Conservation (phyloP, 2,797 vertebrate genomes). For the Silurus aristotelis region DNA sequence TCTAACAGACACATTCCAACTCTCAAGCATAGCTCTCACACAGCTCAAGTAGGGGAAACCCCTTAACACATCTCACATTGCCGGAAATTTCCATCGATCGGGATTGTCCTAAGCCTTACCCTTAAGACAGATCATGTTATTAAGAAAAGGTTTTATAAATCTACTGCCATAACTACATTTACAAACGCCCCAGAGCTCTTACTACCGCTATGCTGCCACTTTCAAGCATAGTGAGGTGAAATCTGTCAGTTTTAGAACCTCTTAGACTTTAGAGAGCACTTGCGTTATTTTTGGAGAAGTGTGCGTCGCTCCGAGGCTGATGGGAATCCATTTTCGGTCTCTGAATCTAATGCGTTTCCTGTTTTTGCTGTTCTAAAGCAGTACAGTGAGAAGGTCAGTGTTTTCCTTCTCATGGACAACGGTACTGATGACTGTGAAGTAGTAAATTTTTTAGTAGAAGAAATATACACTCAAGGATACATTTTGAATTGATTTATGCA, state of each 20-base stretch:
- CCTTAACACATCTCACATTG: neutral
- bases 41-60: neutral
- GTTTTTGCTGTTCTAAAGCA: neutral
- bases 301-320: neutral
- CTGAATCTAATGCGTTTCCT: no score
- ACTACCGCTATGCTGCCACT: constrained; percentile 29
- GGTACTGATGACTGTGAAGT: neutral
- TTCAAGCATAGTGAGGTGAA: constrained; percentile 22
- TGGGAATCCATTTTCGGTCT: neutral
- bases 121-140: neutral
- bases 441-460: no score
- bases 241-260: constrained; percentile 27
- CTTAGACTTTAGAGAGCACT: constrained; percentile 37
- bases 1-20: neutral
- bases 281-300: neutral
- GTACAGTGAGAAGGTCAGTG: neutral
- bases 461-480: neutral
- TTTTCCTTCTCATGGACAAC: neutral
- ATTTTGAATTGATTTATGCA: neutral
- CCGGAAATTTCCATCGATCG: neutral
- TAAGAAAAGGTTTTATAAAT: constrained; percentile 5
- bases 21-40: neutral
- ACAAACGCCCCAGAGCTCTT: constrained; percentile 15
- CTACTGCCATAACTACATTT: neutral
- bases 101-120: neutral